Evolutionary conservation across 2,797 vertebrate genomes (phyloP).

Genomic region (Antennarius maculatus): DNA sequence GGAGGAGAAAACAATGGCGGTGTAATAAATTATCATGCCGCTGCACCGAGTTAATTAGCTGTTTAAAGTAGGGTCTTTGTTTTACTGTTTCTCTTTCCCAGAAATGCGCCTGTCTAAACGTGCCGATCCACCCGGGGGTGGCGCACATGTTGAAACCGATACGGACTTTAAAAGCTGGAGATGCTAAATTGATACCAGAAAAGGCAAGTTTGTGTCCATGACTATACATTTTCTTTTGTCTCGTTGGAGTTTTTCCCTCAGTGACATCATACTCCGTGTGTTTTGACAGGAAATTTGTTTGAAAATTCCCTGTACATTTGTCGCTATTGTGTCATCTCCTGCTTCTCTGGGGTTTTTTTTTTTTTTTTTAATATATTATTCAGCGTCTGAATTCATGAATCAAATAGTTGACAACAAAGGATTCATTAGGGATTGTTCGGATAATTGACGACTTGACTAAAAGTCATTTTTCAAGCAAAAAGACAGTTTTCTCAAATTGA

Average conservation of each 20-base stretch:
- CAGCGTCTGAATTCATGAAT: not conserved
- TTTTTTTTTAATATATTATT: not conserved
- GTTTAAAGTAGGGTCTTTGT: slow-evolving; percentile 34
- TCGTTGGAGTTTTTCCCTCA: not conserved
- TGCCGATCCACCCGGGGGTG: slow-evolving; percentile 4
- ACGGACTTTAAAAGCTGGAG: too few relatives aligned
- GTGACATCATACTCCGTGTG: too few relatives aligned
- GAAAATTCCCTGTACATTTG: not conserved
- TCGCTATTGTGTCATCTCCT: not conserved
- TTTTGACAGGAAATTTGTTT: not conserved
- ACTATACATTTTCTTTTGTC: too few relatives aligned
- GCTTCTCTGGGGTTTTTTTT: not conserved
- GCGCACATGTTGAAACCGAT: not conserved
- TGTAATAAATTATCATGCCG: slow-evolving; percentile 15
- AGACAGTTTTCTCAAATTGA: not conserved
- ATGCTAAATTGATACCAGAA: not conserved
- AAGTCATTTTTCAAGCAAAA: slow-evolving; percentile 3
- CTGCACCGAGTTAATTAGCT: slow-evolving; percentile 51
- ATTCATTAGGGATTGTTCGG: not conserved
- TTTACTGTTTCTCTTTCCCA: slow-evolving; percentile 32
- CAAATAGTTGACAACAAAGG: not conserved
- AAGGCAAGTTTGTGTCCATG: too few relatives aligned
- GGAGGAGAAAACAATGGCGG: not conserved
- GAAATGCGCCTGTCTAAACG: slow-evolving; percentile 25
- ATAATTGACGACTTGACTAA: not conserved